phyloP scores from a whole-genome alignment of 2,888 invertebrate genomes.

The Pandemis cinnamomeana region DNA sequence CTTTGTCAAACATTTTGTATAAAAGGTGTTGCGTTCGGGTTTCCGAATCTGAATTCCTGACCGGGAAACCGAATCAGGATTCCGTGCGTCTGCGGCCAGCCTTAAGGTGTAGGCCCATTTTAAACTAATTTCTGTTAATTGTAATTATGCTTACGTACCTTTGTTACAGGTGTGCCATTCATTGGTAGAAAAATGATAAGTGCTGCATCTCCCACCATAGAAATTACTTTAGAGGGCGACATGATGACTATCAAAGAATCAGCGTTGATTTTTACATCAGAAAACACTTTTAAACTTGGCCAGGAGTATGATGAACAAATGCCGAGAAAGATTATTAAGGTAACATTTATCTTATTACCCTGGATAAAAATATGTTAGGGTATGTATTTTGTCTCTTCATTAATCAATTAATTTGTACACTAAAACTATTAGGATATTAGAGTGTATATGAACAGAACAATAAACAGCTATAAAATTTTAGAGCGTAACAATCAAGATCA shows the following conservation, averaged over 20 bases:
- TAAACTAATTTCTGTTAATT: neutral
- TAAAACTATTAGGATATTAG: no score
- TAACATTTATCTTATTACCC: slow-evolving; percentile 27
- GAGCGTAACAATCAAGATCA: slow-evolving; percentile 83
- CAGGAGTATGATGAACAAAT: slow-evolving; percentile 84
- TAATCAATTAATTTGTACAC: no score
- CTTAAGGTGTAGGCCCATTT: no score
- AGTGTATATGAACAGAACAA: neutral
- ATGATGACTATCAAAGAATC: slow-evolving; percentile 74
- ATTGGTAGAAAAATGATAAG: slow-evolving; percentile 82
- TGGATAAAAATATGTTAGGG: no score
- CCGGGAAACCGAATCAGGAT: no score
- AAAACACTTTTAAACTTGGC: slow-evolving; percentile 72
- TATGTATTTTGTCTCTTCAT: no score
- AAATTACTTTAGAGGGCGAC: slow-evolving; percentile 70
- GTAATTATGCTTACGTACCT: neutral
- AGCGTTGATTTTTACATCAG: slow-evolving; percentile 72
- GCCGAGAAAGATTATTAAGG: slow-evolving; percentile 68
- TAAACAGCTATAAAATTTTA: slow-evolving; percentile 59
- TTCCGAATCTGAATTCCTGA: no score
- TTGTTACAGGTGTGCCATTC: slow-evolving; percentile 77
- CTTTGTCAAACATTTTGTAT: no score
- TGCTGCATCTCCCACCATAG: slow-evolving; percentile 74
- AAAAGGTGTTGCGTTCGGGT: no score
- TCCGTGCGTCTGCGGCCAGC: no score